These are phyloP conservation scores for Ahaetulla prasina DNA, from an alignment of 2,113 vertebrate genomes.

Conservation along the genomic window DNA sequence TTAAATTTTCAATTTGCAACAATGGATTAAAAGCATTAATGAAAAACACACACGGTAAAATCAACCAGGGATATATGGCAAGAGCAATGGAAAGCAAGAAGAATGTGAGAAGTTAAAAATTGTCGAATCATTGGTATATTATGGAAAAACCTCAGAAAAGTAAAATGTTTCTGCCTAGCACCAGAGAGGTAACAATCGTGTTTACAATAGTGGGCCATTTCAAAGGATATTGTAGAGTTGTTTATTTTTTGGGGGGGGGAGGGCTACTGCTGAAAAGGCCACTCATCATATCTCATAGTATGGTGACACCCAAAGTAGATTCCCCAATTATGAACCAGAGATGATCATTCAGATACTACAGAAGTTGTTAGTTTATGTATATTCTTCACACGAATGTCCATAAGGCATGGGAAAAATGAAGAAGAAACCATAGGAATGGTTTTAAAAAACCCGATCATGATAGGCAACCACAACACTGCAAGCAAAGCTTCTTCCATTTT, in stretches of 20 bases:
- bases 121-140: neutral
- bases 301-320: neutral
- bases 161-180: neutral
- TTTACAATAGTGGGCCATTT: neutral
- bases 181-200: neutral
- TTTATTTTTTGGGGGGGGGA: neutral
- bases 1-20: neutral
- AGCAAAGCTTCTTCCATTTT: neutral
- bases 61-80: neutral
- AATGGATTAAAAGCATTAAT: neutral
- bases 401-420: neutral
- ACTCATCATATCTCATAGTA: neutral
- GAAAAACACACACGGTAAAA: neutral
- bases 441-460: neutral
- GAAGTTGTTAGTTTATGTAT: neutral
- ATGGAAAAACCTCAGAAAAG: neutral
- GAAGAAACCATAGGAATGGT: neutral
- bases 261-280: neutral
- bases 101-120: neutral
- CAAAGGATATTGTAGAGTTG: neutral
- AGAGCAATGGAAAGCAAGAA: neutral
- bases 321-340: neutral
- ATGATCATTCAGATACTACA: neutral
- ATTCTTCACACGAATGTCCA: neutral
- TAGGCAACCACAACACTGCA: neutral